These are phyloP conservation scores for Zoanthus sansibaricus DNA, from an alignment of 92 coral and sea anemone genomes.

Conservation along the genomic window DNA sequence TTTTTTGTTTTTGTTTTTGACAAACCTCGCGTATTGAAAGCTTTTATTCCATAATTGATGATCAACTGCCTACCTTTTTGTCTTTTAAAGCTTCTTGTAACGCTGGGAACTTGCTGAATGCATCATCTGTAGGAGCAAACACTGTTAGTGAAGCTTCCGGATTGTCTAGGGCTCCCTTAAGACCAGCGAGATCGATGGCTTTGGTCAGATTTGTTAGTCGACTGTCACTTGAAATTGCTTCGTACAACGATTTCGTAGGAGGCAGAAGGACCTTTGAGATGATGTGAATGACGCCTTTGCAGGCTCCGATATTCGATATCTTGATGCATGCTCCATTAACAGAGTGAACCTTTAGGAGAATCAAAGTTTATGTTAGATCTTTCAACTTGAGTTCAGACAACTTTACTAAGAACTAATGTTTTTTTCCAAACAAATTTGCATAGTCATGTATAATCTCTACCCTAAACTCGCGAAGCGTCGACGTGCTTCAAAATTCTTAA, in stretches of 20 bases:
- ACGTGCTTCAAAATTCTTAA: no score
- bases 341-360: constrained; percentile 66
- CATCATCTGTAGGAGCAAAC: constrained; percentile 85
- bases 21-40: no score
- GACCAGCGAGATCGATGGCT: constrained; percentile 61
- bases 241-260: constrained; percentile 69
- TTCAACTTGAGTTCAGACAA: no score
- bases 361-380: no score
- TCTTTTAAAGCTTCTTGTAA: constrained; percentile 5
- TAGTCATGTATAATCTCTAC: no score
- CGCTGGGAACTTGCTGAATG: constrained; percentile 50
- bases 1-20: no score
- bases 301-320: constrained; percentile 72
- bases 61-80: neutral
- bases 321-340: constrained; percentile 78
- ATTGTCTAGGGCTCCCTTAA: constrained; percentile 55
- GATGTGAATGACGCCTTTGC: constrained; percentile 85
- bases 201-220: constrained; percentile 70
- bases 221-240: constrained; percentile 62
- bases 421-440: no score
- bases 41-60: neutral
- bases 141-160: constrained; percentile 71
- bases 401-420: no score
- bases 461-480: no score
- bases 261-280: constrained; percentile 73